These are phyloP conservation scores for Pogonomyrmex barbatus DNA, from an alignment of 1,140 invertebrate genomes.

Conservation along the genomic window DNA sequence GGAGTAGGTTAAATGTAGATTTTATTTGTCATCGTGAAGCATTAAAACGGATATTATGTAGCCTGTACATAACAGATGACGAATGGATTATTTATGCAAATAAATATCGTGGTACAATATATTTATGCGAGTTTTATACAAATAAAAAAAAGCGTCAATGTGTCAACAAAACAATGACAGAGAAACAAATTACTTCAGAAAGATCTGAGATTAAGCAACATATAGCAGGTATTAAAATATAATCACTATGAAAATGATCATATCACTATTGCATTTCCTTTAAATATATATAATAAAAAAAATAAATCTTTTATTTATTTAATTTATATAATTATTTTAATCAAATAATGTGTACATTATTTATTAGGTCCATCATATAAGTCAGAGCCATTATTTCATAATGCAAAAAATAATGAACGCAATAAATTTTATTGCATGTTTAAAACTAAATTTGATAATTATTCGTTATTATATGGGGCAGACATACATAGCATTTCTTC, in stretches of 20 bases:
- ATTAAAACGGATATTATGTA: conserved; percentile 89
- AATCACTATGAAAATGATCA: not conserved
- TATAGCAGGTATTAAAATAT: conserved; percentile 86
- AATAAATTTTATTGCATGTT: conserved; percentile 89
- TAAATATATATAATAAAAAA: not conserved
- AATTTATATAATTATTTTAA: not conserved
- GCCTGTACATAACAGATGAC: conserved; percentile 89
- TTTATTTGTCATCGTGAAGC: conserved; percentile 91
- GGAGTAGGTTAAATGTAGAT: conserved; percentile 84
- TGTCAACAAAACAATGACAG: conserved; percentile 83
- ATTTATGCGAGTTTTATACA: conserved; percentile 90
- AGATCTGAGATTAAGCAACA: conserved; percentile 95
- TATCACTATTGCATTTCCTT: not conserved
- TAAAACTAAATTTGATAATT: conserved; percentile 84
- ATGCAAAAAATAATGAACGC: conserved; percentile 83
- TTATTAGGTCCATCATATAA: conserved; percentile 78
- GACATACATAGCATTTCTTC: conserved; percentile 89
- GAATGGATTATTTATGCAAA: conserved; percentile 90
- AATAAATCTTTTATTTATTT: conserved; percentile 5
- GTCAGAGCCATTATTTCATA: conserved; percentile 86
- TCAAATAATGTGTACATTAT: conserved; percentile 35
- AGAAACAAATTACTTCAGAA: conserved; percentile 89
- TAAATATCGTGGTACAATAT: conserved; percentile 89
- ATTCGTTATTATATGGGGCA: conserved; percentile 88
- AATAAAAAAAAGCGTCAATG: conserved; percentile 86